Conservation (phyloP, 2,888 invertebrate genomes). For the Agriopis leucophaearia region DNA sequence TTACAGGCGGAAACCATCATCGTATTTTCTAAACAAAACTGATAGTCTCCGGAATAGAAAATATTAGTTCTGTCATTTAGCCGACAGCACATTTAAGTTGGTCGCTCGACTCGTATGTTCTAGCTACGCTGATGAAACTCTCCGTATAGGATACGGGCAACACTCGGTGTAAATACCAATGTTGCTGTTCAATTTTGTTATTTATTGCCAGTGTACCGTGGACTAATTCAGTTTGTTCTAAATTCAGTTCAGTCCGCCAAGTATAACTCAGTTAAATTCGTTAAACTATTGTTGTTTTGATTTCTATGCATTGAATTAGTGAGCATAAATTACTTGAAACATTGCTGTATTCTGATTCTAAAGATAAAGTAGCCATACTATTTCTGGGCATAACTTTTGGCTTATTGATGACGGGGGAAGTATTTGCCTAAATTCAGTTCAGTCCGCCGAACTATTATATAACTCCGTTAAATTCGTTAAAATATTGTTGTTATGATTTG, state of each 20-base stretch:
- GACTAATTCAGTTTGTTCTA: slow-evolving; percentile 23
- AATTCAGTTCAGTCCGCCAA: slow-evolving; percentile 9
- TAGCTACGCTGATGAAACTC: slow-evolving; percentile 6
- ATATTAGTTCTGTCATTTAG: background rate
- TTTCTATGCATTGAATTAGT: background rate
- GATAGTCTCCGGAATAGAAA: background rate
- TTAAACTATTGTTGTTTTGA: slow-evolving; percentile 4
- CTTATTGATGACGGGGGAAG: no score
- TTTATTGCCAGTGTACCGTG: slow-evolving; percentile 39
- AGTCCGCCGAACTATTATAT: background rate
- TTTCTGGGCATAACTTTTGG: no score
- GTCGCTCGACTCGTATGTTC: background rate
- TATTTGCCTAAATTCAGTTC: background rate
- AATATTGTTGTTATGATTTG: slow-evolving; percentile 7
- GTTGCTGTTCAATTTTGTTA: slow-evolving; percentile 45
- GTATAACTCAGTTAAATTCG: background rate
- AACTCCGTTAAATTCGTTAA: background rate
- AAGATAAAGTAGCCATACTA: no score
- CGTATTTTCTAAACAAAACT: background rate
- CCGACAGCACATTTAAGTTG: background rate
- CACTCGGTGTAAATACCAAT: slow-evolving; percentile 12
- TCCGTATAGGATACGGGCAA: slow-evolving; percentile 9
- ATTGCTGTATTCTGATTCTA: background rate
- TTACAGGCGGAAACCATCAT: no score
- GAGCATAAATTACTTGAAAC: background rate